Evolutionary conservation across 2,888 invertebrate genomes (phyloP).

Genomic region (Noctua janthina): DNA sequence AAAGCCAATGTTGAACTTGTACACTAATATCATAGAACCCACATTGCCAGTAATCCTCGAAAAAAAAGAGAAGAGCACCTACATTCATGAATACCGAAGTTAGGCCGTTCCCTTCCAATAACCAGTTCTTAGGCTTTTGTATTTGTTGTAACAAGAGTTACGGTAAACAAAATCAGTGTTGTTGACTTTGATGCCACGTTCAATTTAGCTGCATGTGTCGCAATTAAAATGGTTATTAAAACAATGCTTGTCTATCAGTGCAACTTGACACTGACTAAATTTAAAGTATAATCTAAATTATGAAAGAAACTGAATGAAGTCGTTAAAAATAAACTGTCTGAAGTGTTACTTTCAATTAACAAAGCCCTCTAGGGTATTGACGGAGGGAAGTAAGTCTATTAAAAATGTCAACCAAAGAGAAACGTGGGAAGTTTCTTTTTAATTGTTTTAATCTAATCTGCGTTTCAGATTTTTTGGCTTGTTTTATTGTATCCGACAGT

Average conservation of each 20-base stretch:
- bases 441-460: constrained; percentile 18
- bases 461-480: neutral
- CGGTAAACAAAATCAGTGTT: too few species aligned
- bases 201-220: too few species aligned
- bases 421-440: constrained; percentile 19
- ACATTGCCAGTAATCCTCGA: too few species aligned
- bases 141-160: too few species aligned
- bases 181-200: too few species aligned
- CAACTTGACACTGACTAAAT: neutral
- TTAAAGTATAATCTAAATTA: neutral
- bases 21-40: too few species aligned
- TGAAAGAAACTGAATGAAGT: constrained; percentile 6
- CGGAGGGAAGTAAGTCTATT: constrained; percentile 19
- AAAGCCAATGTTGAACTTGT: too few species aligned
- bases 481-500: neutral
- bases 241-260: neutral
- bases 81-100: too few species aligned
- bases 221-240: neutral
- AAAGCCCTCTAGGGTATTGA: constrained; percentile 24
- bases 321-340: constrained; percentile 7
- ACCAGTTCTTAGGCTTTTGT: too few species aligned
- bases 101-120: too few species aligned
- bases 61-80: too few species aligned
- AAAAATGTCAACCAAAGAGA: constrained; percentile 28
- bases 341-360: constrained; percentile 30